Conservation (phyloP, 2,113 vertebrate species). For the Narcine bancroftii region DNA sequence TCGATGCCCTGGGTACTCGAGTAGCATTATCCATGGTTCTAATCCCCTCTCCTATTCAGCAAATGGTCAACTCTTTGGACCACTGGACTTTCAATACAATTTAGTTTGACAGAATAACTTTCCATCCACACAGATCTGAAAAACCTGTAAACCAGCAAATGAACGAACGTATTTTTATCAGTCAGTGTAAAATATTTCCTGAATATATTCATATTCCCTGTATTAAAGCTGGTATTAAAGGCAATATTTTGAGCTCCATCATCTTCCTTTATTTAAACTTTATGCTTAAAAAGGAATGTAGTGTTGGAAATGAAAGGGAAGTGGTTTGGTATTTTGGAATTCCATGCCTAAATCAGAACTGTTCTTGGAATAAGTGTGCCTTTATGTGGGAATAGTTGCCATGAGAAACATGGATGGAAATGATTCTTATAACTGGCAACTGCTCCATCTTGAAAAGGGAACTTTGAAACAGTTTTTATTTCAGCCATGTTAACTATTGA, state of each 20-base stretch:
- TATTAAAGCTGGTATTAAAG: not conserved
- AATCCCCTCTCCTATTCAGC: not conserved
- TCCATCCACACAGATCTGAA: not conserved
- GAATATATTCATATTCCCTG: not conserved
- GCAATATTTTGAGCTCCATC: not conserved
- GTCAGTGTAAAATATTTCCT: not conserved
- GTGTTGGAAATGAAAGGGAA: constrained; percentile 11
- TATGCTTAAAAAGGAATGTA: not conserved
- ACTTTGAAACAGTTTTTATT: constrained; percentile 14
- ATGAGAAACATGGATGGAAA: constrained; percentile 33
- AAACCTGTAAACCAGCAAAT: not conserved
- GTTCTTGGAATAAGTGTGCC: not conserved
- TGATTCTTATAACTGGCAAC: not conserved
- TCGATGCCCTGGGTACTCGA: not conserved
- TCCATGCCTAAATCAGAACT: not conserved
- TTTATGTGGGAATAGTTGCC: not conserved
- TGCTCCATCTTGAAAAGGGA: not conserved
- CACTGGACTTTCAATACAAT: not conserved
- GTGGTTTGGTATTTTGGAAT: constrained; percentile 11
- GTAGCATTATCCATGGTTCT: not conserved
- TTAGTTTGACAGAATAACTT: not conserved
- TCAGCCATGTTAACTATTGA: not conserved
- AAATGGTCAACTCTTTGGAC: not conserved
- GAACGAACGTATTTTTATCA: not conserved
- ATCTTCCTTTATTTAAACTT: not conserved